Evolutionary conservation across 2,797 vertebrate species (phyloP), one percentile per base, ranked within the genome.

Genomic region (Gadopsis marmoratus): DNA sequence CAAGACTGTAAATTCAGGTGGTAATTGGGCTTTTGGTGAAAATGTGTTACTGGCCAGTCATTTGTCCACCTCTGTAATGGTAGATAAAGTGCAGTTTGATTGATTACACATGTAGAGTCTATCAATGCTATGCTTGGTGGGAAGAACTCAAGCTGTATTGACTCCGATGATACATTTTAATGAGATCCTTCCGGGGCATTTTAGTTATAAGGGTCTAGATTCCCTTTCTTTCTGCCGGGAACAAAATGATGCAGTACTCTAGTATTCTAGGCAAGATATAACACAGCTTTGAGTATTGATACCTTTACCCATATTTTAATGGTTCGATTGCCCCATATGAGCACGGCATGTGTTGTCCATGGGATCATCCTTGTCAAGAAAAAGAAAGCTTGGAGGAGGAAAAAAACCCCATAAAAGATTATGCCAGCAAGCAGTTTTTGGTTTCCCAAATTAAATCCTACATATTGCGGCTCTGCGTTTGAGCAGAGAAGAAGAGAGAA

Each of bases 171-270:
- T 37, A 2, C 4, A 21, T 51, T 31, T 51, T 35, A 74, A 70
- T 47, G 47, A 68, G 14, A 56, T 58, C 61, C 59, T 41, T 76
- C 33, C 10, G 54, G n/a, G 56, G 45, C 17, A 48, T 45, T 75
- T 67, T 50, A 67, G 51, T 35, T 16, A 31, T 12, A 33, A 21
- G 31, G 41, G 48, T 50, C 55, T 53, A 11, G 26, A 56, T 55
- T 45, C 14, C 6, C 39, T 56, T 37, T 29, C 50, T 10, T 50
- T 35, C 54, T 19, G 5, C 61, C 10, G 17, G 53, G 12, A 45
- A 59, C 29, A 53, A 50, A 63, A 21, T 5, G 8, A 56, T 53
- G 16, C 65, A 41, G 23, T 3, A 4, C 48, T 55, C 29, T 26
- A 37, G 54, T 67, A 47, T 54, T 68, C 56, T 1, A 17, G 16